These are phyloP conservation scores for Volucella bombylans DNA, from an alignment of 2,888 invertebrate genomes.

Conservation along the genomic window DNA sequence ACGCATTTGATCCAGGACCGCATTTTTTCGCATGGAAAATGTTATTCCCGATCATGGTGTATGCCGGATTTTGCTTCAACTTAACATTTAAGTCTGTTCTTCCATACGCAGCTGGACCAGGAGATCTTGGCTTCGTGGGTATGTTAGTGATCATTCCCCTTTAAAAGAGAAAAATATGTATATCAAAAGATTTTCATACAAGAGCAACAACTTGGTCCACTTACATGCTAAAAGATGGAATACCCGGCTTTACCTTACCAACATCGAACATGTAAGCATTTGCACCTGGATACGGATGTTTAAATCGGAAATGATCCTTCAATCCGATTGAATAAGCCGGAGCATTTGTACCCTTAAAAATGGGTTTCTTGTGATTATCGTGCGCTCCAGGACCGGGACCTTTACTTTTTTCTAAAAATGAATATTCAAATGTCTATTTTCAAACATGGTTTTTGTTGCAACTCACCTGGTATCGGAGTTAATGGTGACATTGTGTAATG, in stretches of 20 bases:
- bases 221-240: conserved; percentile 78
- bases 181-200: background rate
- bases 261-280: conserved; percentile 78
- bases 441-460: background rate
- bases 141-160: conserved; percentile 77
- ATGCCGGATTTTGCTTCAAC: conserved; percentile 77
- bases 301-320: conserved; percentile 76
- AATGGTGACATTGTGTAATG: conserved; percentile 31
- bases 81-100: conserved; percentile 75
- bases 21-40: conserved; percentile 50
- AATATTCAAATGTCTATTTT: background rate
- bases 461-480: conserved; percentile 2
- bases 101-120: conserved; percentile 81
- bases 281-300: conserved; percentile 78
- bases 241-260: conserved; percentile 75
- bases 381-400: conserved; percentile 81
- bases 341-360: conserved; percentile 77
- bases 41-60: conserved; percentile 76
- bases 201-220: conserved; percentile 39
- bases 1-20: conserved; percentile 79
- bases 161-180: background rate
- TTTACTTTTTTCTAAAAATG: conserved; percentile 49
- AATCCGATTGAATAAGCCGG: conserved; percentile 84
- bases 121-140: conserved; percentile 75
- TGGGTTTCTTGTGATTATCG: conserved; percentile 77